Evolutionary conservation across 1,140 invertebrate genomes (phyloP).

Genomic region (Drosophila gunungcola): DNA sequence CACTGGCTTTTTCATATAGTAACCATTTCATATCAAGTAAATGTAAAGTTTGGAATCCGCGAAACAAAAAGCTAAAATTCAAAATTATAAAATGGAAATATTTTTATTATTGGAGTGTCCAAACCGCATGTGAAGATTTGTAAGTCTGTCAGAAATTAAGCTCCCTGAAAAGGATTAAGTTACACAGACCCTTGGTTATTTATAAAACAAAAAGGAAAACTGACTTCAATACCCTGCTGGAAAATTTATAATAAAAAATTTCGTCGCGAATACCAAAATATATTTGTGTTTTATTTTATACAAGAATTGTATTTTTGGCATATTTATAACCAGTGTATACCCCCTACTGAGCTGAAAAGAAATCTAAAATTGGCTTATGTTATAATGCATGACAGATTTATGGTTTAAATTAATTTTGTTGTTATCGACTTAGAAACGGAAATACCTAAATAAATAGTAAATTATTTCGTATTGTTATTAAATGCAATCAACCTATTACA

Average conservation of each 20-base stretch:
- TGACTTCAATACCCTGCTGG: neutral
- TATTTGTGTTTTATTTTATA: too few relatives aligned
- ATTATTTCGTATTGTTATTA: too few relatives aligned
- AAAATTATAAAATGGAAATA: neutral
- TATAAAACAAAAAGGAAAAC: neutral
- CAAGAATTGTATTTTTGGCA: neutral
- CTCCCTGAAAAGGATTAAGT: constrained; percentile 1
- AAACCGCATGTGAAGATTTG: constrained; percentile 28
- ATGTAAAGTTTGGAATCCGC: constrained; percentile 34
- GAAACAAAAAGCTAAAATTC: constrained; percentile 3
- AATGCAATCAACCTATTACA: too few relatives aligned
- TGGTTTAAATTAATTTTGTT: constrained; percentile 2
- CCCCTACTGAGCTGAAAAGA: constrained; percentile 13
- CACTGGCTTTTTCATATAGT: neutral
- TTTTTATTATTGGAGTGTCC: neutral
- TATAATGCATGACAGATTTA: constrained; percentile 23
- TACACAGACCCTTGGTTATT: neutral
- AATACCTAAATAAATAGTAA: too few relatives aligned
- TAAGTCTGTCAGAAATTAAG: constrained; percentile 5
- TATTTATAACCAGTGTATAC: constrained; percentile 14
- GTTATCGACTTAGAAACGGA: too few relatives aligned
- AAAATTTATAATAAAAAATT: neutral
- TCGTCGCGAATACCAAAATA: too few relatives aligned
- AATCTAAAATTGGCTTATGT: constrained; percentile 13
- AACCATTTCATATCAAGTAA: constrained; percentile 9